Evolutionary conservation across 2,797 vertebrate genomes (phyloP).

Genomic region (Brachymystax lenok): DNA sequence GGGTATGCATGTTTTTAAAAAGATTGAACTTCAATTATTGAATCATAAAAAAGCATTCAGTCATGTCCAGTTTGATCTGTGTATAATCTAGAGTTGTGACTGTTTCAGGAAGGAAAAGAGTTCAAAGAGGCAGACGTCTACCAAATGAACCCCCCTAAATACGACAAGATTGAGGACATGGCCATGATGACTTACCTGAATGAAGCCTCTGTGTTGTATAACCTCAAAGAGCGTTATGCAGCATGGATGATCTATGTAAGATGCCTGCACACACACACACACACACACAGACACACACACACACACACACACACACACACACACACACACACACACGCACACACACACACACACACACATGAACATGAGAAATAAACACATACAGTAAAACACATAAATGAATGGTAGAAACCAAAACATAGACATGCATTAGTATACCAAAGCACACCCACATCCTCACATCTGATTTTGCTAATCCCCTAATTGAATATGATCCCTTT

Average conservation of each 20-base stretch:
- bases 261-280: too few species aligned
- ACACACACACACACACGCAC: neutral
- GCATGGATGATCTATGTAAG: too few species aligned
- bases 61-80: neutral
- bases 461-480: neutral
- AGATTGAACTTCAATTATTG: neutral
- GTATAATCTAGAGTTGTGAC: neutral
- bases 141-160: constrained; percentile 43
- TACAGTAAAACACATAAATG: neutral
- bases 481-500: neutral
- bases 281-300: too few species aligned
- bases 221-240: constrained; percentile 33
- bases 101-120: neutral
- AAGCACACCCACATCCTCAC: neutral
- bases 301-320: neutral
- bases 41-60: neutral
- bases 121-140: neutral
- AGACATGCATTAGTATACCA: neutral
- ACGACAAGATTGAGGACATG: constrained; percentile 53
- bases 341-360: neutral
- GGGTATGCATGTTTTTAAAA: too few species aligned
- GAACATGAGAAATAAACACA: too few species aligned
- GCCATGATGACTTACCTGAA: constrained; percentile 50
- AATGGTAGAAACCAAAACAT: neutral
- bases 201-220: constrained; percentile 79